Evolutionary conservation across 2,888 invertebrate genomes (phyloP).

Genomic region (Aphidius colemani): DNA sequence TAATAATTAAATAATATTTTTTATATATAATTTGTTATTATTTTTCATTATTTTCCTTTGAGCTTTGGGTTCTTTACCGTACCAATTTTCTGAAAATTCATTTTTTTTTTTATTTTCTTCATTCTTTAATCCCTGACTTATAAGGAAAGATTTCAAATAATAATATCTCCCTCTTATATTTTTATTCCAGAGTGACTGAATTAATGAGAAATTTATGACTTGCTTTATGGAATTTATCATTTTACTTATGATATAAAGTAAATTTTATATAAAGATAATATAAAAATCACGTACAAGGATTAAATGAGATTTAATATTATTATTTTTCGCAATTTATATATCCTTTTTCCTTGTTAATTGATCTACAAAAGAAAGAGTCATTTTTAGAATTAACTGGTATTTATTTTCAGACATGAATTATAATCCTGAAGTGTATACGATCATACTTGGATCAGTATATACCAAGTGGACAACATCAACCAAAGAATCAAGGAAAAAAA

Average conservation of each 20-base stretch:
- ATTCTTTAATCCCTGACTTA: slow-evolving; percentile 57
- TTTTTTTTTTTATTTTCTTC: slow-evolving; percentile 39
- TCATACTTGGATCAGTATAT: slow-evolving; percentile 9
- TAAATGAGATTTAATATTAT: slow-evolving; percentile 18
- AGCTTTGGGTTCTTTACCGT: no score
- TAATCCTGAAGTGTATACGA: no score
- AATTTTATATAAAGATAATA: slow-evolving; percentile 14
- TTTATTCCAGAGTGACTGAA: slow-evolving; percentile 2
- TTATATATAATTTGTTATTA: no score
- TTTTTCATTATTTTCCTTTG: background rate
- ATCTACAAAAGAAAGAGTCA: slow-evolving; percentile 54
- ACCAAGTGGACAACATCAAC: slow-evolving; percentile 15
- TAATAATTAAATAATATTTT: no score
- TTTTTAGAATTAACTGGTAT: slow-evolving; percentile 34
- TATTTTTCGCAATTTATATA: slow-evolving; percentile 20
- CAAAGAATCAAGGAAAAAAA: slow-evolving; percentile 18
- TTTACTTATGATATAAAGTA: background rate
- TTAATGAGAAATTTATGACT: background rate
- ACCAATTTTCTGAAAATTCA: slow-evolving; percentile 21
- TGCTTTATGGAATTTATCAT: slow-evolving; percentile 1
- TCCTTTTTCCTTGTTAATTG: slow-evolving; percentile 48
- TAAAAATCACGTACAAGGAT: slow-evolving; percentile 27
- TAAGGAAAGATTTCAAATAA: slow-evolving; percentile 32
- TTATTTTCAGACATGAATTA: no score
- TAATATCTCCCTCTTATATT: background rate